Base-by-base conservation (phyloP, 1,140 invertebrate genomes). In the Aphis craccivora region DNA sequence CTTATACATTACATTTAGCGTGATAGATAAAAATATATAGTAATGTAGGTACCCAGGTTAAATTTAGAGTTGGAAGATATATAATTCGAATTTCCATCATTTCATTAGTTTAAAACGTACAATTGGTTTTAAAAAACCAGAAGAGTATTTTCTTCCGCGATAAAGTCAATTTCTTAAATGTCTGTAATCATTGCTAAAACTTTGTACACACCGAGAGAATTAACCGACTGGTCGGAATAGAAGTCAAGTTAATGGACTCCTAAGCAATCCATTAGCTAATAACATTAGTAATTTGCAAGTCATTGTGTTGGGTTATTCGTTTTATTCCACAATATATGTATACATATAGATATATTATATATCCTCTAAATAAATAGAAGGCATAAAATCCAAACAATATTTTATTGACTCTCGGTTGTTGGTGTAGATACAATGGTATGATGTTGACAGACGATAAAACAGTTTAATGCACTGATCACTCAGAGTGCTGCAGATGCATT, bases 221-320 rank as follows among this genome's bases (percentile, higher is more conserved):
- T 60, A 60, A 60, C 53, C 37, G 55, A 53, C 55, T 30, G 25
- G 25, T 40, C 53, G 89, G 53, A 60, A 37, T 90, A 67, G 43
- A 90, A 90, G 89, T 60, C 55, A 43, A 90, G 89, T 90, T 67
- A 90, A 90, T 60, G 88, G 88, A 55, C 53, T 90, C 53, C 53
- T 90, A 48, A 67, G 89, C 89, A 90, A 90, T 90, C 89, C 89
- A 90, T 90, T 90, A 90, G 89, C 89, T 90, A 90, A 90, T 90
- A 90, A 90, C 89, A 67, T 90, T 67, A 43, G 89, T 67, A 43
- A 90, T 90, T 90, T 90, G 89, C 89, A 90, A 90, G 89, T 90
- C 89, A 90, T 90, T 67, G 88, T 30, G 88, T 40, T 22, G 48
- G 0, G 53, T 37, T 20, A 43, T 43, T 90, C 55, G 25, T 90